phyloP scores from a whole-genome alignment of 2,888 invertebrate species.

The Hydrotaea diabolus region DNA sequence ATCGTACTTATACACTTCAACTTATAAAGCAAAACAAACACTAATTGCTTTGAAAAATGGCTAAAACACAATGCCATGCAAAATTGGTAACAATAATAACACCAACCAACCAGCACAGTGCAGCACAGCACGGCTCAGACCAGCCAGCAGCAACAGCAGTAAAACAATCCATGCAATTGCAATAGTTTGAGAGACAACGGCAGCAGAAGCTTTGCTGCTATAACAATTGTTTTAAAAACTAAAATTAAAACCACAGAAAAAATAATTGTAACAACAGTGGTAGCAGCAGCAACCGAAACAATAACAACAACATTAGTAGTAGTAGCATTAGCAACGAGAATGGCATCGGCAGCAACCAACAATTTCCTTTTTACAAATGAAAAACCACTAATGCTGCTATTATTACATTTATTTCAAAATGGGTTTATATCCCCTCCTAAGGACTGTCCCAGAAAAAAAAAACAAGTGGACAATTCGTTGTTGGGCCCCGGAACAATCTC shows the following conservation, averaged over 20 bases:
- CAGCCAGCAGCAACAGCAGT: conserved; percentile 50
- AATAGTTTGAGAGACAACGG: conserved; percentile 7
- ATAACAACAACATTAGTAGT: conserved; percentile 31
- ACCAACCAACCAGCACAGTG: conserved; percentile 15
- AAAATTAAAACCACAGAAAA: conserved; percentile 34
- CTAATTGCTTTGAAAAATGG: conserved; percentile 62
- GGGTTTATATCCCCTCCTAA: not conserved
- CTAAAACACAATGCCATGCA: conserved; percentile 54
- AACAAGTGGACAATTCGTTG: too few species aligned
- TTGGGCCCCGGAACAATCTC: too few species aligned
- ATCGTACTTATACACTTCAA: conserved; percentile 10
- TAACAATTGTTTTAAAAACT: conserved; percentile 30
- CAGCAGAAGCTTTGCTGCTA: not conserved
- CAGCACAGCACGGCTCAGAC: too few species aligned
- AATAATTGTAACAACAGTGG: conserved; percentile 5
- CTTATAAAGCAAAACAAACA: conserved; percentile 26
- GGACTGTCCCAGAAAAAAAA: not conserved
- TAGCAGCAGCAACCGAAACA: conserved; percentile 11
- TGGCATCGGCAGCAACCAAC: conserved; percentile 34
- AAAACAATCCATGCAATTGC: conserved; percentile 10
- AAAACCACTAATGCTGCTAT: conserved; percentile 60
- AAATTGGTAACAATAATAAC: conserved; percentile 46
- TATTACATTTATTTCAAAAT: conserved; percentile 39
- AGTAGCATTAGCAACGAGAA: conserved; percentile 20
- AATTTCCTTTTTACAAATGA: conserved; percentile 56